Conservation (phyloP, 1,140 invertebrate species). For the Dinothrombium tinctorium region DNA sequence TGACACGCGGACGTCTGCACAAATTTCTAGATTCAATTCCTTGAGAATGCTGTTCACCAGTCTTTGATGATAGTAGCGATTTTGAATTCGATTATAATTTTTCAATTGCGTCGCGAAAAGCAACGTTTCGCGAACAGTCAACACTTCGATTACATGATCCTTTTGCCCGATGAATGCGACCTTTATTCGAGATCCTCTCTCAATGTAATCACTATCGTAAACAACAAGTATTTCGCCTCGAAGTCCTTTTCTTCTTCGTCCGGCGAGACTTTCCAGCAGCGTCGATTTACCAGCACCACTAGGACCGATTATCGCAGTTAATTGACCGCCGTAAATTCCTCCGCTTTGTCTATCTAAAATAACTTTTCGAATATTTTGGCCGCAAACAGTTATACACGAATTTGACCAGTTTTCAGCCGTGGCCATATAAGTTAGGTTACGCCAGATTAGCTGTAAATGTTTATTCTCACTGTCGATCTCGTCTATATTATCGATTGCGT, state of each 20-base stretch:
- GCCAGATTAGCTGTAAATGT: not conserved
- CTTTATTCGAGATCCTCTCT: not conserved
- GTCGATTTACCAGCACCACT: conserved; percentile 12
- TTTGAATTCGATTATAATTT: conserved; percentile 1
- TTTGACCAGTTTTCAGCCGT: not conserved
- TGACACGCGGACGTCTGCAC: conserved; percentile 6
- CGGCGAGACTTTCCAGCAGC: conserved; percentile 11
- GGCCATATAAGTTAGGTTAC: conserved; percentile 2
- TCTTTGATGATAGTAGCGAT: conserved; percentile 7
- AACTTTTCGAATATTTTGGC: not conserved
- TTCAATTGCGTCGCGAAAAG: conserved; percentile 10
- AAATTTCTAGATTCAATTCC: conserved; percentile 3
- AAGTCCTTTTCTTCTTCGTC: conserved; percentile 4
- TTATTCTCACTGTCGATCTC: not conserved
- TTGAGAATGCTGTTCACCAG: not conserved
- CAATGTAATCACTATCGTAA: conserved; percentile 2
- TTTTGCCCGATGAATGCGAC: conserved; percentile 12
- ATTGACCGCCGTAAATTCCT: conserved; percentile 9
- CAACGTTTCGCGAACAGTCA: conserved; percentile 11
- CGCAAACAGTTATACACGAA: no score
- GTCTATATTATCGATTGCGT: not conserved
- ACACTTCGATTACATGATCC: conserved; percentile 8
- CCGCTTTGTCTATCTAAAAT: conserved; percentile 33
- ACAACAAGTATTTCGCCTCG: conserved; percentile 3
- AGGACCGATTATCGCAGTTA: conserved; percentile 12